A percentile compares a stretch with the other conserved stretches of the same genome.
Conservation (phyloP, 1,140 invertebrate genomes). For the Brachionus koreanus region DNA sequence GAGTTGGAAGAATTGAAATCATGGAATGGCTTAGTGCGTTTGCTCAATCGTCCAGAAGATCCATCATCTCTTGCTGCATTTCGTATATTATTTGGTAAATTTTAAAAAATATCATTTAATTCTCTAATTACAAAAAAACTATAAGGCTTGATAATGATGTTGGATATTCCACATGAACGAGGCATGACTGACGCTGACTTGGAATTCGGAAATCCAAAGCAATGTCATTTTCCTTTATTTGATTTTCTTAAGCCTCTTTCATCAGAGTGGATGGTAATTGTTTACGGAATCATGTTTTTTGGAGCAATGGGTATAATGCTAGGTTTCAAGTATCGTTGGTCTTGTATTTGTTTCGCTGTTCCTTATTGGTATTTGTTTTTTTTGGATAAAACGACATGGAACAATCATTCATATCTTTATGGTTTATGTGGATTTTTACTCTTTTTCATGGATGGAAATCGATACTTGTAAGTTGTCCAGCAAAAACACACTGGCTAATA, state of each 20-base stretch:
- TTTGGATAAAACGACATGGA: constrained; percentile 82
- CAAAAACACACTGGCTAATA: constrained; percentile 11
- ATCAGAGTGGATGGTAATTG: constrained; percentile 71
- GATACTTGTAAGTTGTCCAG: constrained; percentile 66
- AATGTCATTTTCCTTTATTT: constrained; percentile 79
- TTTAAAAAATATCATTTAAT: constrained; percentile 47
- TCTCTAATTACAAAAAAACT: constrained; percentile 46
- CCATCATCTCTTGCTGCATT: constrained; percentile 70
- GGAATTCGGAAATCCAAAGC: constrained; percentile 70
- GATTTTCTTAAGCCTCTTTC: constrained; percentile 65
- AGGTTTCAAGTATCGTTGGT: constrained; percentile 69
- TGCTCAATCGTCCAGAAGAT: constrained; percentile 69
- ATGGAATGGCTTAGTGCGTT: constrained; percentile 56
- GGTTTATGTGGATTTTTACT: constrained; percentile 71
- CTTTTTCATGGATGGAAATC: constrained; percentile 68
- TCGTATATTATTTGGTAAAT: constrained; percentile 71
- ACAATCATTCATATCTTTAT: constrained; percentile 87
- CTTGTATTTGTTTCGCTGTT: constrained; percentile 66
- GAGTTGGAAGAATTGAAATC: constrained; percentile 47
- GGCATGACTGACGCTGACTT: constrained; percentile 69
- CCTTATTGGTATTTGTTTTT: constrained; percentile 84
- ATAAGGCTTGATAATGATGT: constrained; percentile 74
- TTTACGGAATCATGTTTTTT: constrained; percentile 73
- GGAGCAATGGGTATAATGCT: constrained; percentile 74
- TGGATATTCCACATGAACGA: constrained; percentile 78